A percentile compares a stretch with the other conserved stretches of the same genome.
Evolutionary conservation across 2,113 vertebrate species (phyloP).

Genomic region (Nesospiza acunhae): DNA sequence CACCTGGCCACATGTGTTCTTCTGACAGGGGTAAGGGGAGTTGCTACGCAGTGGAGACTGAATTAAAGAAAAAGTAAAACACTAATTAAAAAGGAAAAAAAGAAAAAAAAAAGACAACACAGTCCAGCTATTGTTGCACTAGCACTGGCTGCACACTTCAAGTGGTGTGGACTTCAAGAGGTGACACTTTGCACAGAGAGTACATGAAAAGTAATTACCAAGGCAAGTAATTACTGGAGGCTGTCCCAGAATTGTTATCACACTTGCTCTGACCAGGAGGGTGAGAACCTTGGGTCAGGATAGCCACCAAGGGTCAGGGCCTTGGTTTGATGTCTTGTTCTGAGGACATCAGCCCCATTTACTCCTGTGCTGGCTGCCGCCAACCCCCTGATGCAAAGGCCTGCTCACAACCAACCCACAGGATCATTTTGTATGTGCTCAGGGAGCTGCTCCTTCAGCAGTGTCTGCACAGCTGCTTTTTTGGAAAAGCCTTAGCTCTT

Average conservation of each 20-base stretch:
- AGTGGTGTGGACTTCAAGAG: neutral
- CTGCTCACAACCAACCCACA: neutral
- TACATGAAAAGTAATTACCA: neutral
- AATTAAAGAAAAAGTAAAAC: neutral
- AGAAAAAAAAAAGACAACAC: neutral
- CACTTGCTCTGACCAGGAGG: neutral
- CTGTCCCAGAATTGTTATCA: neutral
- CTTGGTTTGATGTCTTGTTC: neutral
- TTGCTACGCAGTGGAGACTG: neutral
- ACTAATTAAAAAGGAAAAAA: neutral
- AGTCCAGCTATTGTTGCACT: neutral
- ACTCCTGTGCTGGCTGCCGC: neutral
- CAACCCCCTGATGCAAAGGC: neutral
- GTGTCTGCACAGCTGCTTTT: rapidly evolving
- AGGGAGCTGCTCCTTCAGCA: neutral
- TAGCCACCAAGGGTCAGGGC: neutral
- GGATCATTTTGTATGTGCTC: neutral
- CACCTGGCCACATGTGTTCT: neutral
- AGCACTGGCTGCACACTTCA: neutral
- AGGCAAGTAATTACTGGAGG: neutral
- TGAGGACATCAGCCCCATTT: neutral
- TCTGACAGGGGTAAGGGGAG: neutral
- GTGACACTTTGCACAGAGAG: neutral
- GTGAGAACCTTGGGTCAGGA: neutral
- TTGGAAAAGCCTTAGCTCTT: neutral